Evolutionary conservation across 2,113 vertebrate species (phyloP).

Genomic region (Erythrocebus patas): DNA sequence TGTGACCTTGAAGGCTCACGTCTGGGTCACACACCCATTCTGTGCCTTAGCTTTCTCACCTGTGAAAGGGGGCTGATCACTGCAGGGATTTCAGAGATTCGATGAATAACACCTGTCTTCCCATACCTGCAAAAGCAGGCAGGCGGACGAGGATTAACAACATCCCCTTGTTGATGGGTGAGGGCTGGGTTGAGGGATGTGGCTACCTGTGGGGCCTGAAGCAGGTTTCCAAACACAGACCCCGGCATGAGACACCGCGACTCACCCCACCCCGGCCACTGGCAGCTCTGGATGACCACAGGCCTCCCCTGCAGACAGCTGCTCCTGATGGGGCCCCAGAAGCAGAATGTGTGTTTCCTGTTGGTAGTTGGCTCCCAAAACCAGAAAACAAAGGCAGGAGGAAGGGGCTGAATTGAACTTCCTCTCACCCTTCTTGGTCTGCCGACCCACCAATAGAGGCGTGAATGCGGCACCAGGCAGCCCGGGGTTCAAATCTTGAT

Average conservation of each 20-base stretch:
- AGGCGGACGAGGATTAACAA: too few relatives aligned
- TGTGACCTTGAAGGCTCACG: not conserved
- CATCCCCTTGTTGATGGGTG: not conserved
- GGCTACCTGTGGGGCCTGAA: too few relatives aligned
- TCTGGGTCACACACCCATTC: not conserved
- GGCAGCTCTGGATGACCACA: not conserved
- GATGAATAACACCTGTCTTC: not conserved
- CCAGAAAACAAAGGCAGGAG: not conserved
- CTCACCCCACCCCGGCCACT: not conserved
- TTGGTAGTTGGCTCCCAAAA: not conserved
- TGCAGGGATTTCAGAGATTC: not conserved
- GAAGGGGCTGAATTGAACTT: not conserved
- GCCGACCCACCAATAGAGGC: not conserved
- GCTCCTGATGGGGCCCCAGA: not conserved
- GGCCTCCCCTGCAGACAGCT: not conserved
- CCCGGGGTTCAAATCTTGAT: not conserved
- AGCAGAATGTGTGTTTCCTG: not conserved
- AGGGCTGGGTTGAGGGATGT: not conserved
- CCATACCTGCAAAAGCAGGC: not conserved
- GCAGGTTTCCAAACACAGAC: too few relatives aligned
- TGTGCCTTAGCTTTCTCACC: not conserved
- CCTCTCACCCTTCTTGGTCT: not conserved
- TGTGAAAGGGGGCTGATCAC: not conserved
- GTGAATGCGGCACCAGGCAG: rapidly evolving
- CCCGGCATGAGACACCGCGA: rapidly evolving